phyloP scores from a whole-genome alignment of 2,113 vertebrate species.

The Sylvilagus bachmani region DNA sequence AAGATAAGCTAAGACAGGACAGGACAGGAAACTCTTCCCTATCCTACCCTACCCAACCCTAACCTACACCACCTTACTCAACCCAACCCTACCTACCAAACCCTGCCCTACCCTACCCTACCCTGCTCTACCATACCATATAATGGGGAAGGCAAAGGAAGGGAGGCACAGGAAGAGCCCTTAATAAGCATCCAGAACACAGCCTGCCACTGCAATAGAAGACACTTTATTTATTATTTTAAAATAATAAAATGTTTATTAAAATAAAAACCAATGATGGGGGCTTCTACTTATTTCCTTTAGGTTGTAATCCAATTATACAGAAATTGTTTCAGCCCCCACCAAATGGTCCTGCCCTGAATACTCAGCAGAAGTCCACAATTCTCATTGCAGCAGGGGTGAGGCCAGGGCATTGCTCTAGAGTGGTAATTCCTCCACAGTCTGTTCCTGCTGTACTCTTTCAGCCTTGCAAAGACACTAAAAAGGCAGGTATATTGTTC shows the following conservation, averaged over 20 bases:
- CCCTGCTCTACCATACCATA: neutral
- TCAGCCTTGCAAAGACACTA: neutral
- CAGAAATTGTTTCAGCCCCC: neutral
- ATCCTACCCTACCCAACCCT: neutral
- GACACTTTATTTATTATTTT: neutral
- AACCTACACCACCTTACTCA: neutral
- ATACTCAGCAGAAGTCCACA: neutral
- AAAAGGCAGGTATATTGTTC: neutral
- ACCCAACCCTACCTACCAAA: neutral
- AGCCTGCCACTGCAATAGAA: neutral
- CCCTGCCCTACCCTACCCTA: neutral
- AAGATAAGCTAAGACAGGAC: fast-evolving
- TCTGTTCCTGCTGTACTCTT: neutral
- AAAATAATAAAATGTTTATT: neutral
- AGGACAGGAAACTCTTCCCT: neutral
- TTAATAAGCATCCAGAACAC: neutral
- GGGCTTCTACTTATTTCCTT: neutral
- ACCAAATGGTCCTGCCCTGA: neutral
- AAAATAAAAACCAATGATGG: conserved; percentile 8
- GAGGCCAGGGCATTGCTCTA: neutral
- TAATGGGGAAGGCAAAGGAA: neutral
- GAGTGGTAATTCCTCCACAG: neutral
- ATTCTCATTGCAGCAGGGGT: neutral
- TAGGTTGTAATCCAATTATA: neutral
- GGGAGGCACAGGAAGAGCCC: neutral